phyloP scores from a whole-genome alignment of 2,113 vertebrate species.

The Taxidea taxus region DNA sequence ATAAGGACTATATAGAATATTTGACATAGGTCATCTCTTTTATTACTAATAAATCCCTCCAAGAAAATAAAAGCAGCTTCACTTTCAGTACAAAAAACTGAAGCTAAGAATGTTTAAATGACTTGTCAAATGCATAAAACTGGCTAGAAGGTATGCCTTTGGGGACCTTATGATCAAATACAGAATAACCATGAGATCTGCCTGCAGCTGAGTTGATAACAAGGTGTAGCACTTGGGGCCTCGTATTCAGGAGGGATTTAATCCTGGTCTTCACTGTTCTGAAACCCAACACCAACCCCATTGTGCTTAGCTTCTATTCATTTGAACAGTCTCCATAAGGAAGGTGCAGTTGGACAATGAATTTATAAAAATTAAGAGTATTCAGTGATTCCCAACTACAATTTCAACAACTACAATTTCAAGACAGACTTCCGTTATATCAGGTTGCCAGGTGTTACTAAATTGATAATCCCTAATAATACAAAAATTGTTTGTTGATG shows the following conservation, averaged over 20 bases:
- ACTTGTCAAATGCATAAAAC: not conserved
- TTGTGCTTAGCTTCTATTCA: not conserved
- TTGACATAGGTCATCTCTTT: not conserved
- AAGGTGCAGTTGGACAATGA: not conserved
- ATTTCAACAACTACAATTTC: not conserved
- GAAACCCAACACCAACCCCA: not conserved
- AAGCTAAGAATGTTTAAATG: not conserved
- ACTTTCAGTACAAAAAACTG: not conserved
- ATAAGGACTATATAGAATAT: not conserved
- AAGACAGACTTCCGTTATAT: not conserved
- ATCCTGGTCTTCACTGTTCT: not conserved
- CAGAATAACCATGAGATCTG: not conserved
- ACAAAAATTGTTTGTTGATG: not conserved
- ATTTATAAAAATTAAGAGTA: not conserved
- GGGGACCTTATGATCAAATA: not conserved
- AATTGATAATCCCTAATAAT: not conserved
- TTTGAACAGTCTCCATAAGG: not conserved
- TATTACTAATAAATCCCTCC: not conserved
- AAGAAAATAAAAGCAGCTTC: not conserved
- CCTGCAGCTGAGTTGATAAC: fast-evolving
- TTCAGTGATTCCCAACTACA: not conserved
- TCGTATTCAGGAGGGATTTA: fast-evolving
- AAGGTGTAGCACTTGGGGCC: fast-evolving
- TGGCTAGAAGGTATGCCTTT: not conserved
- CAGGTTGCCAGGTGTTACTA: not conserved